Evolutionary conservation across 2,113 vertebrate genomes (phyloP), one percentile per base, ranked within the genome.

Genomic region (Gadus chalcogrammus): DNA sequence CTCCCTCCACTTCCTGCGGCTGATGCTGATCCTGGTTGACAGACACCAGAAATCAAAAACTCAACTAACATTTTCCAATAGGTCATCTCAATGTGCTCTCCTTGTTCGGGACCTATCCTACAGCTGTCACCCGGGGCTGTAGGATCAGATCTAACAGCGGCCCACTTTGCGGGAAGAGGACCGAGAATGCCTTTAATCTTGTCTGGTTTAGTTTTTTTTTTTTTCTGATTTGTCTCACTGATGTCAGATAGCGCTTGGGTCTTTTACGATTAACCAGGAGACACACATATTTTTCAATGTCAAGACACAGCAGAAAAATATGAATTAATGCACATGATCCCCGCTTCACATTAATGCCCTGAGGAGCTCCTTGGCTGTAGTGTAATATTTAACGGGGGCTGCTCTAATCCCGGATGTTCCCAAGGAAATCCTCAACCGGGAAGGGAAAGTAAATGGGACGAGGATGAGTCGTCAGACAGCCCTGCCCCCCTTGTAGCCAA

Each of bases 281-380:
- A 82, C 76, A 84, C 76, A 73, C 69, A 35, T 73, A 79, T 70
- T 85, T 76, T 48, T 86, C 83, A 85, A 73, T 72, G 86, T 85
- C 78, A 76, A 42, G 9, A 84, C 79, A 71, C 79, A 71, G 35
- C 55, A 65, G 65, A 67, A 73, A 52, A 42, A 16, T 74, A 76
- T 85, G 83, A 79, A 84, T 87, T 82, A 84, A 84, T 80, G 65
- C 70, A 22, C 72, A 84, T 89, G 85, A 88, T 80, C 77, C 71
- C 76, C 5, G 83, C 84, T 84, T 85, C 81, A 75, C 82, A 84
- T 82, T 81, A 88, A 87, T 82, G 81, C 67, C 63, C 75, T 74
- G 73, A 76, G 73, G 78, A 72, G 74, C 69, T 79, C 78, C 79
- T 65, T 73, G 52, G 73, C 69, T 62, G 65, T 24, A 16, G 60